Base-by-base conservation (phyloP, 1,140 invertebrate genomes). In the Atta colombica region DNA sequence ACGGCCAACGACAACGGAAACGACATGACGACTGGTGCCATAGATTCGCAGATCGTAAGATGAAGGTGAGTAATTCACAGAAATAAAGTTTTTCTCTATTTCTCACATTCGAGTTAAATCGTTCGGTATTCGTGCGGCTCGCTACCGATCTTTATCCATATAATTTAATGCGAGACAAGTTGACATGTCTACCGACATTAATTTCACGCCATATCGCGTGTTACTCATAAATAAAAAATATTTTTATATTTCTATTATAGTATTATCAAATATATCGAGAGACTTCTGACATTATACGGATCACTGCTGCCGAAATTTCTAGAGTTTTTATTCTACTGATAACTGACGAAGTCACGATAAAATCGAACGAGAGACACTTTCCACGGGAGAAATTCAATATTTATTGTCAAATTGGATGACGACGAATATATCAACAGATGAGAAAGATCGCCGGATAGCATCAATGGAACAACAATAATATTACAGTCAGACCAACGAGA, bases 1-100 rank as follows among this genome's bases (percentile, higher is more conserved):
- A 81, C 90, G 86, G 84, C 87, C 78, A 72, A 87, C 69, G 66
- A 39, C 53, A 81, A 69, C 68, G 55, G 25, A 53, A 77, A 85
- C 55, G 49, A 25, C 61, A 65, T 35, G 49, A 63, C 63, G 85
- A 78, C 78, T 39, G 60, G 60, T 28, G 39, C 77, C 65, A 77
- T 49, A 61, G 85, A 68, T 65, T 61, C 49, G 31, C n/a, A 49
- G 58, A 25, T 69, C 78, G 61, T 74, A 58, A 77, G 77, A 45
- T 51, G 75, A 35, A 18, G 51, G 31, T 35, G 68, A 88, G 65
- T 75, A 61, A 69, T 77, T 53, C 31, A 35, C 31, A 14, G 45
- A 68, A 63, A 39, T 14, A 25, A 25, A 45, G 31, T 74, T 45
- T 75, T 58, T 55, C 28, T 39, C 68, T 35, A 49, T 63, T 74